Base-by-base conservation (phyloP, 1,140 invertebrate species). In the Oryzaephilus surinamensis region DNA sequence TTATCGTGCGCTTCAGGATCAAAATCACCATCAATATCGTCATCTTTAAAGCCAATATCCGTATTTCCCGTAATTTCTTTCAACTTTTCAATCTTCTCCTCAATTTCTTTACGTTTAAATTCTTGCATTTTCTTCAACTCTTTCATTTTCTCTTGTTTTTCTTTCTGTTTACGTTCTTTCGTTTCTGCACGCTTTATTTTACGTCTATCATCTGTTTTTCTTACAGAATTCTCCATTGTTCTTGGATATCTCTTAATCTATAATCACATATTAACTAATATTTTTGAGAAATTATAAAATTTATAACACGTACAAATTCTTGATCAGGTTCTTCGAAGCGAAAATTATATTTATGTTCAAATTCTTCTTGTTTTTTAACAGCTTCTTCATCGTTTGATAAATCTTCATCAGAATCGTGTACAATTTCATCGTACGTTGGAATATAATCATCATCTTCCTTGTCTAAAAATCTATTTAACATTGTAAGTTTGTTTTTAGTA, bases 321-420 rank as follows among this genome's bases (percentile, higher is more conserved):
- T 81, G 73, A 67, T 96, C 93, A 1, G 93, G 93, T 64, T 97
- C 92, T 67, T 98, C 91, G 66, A 85, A 98, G 49, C 94, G 74
- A 61, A 94, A 96, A 67, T 97, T 97, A 57, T 84, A 97, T 55
- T 96, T 95, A 19, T 87, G 74, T 56, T 97, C 94, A 71, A 96
- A 97, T 62, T 85, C 73, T 29, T 89, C 85, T 58, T 92, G 86
- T 52, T 81, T 74, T 47, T 84, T 76, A 10, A 90, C 67, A 44
- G 76, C 72, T 46, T 74, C 65, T 55, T 94, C 88, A 62, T 94
- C 87, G 44, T 84, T 87, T 1, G 82, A 85, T 35, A 87, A 64
- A 43, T 77, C 77, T 29, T 76, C 75, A 52, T 77, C 72, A 30
- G 65, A 66, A 41, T 81, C 74, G 41, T 81, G 73, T 16, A 81